Evolutionary conservation across 2,113 vertebrate genomes (phyloP).

Genomic region (Sinocyclocheilus anshuiensis): DNA sequence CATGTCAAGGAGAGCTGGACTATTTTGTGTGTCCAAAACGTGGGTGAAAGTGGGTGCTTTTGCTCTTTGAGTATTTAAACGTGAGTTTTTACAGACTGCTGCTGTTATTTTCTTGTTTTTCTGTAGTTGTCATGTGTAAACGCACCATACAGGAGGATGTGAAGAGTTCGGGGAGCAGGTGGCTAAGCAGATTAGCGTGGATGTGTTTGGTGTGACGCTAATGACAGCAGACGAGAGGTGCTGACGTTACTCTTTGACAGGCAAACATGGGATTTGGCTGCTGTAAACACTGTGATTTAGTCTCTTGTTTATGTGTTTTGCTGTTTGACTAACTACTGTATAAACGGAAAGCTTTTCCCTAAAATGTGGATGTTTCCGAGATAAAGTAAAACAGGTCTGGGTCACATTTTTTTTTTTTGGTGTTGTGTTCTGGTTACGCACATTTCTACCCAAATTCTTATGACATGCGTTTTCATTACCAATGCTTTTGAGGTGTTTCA

Average conservation of each 20-base stretch:
- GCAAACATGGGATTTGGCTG: neutral
- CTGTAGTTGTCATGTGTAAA: neutral
- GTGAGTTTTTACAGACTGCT: neutral
- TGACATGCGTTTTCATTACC: too few relatives aligned
- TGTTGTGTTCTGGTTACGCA: too few relatives aligned
- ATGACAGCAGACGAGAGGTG: slow-evolving; percentile 1
- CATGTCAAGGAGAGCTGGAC: neutral
- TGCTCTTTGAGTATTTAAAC: neutral
- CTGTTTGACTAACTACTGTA: neutral
- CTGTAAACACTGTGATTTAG: neutral
- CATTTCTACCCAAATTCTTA: too few relatives aligned
- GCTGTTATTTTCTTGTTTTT: neutral
- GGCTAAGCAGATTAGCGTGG: slow-evolving; percentile 9
- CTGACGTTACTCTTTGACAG: neutral
- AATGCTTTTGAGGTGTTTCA: too few relatives aligned
- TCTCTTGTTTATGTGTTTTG: neutral
- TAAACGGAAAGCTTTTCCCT: too few relatives aligned
- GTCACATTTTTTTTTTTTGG: too few relatives aligned
- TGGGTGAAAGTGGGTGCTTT: neutral
- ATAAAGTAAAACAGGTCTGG: too few relatives aligned
- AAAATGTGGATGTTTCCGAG: too few relatives aligned
- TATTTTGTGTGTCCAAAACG: neutral
- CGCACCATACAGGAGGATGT: too few relatives aligned
- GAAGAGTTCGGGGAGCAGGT: neutral
- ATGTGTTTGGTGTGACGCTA: neutral